Evolutionary conservation across 2,888 invertebrate genomes (phyloP).

Genomic region (Gastracanthus pulcherrimus): DNA sequence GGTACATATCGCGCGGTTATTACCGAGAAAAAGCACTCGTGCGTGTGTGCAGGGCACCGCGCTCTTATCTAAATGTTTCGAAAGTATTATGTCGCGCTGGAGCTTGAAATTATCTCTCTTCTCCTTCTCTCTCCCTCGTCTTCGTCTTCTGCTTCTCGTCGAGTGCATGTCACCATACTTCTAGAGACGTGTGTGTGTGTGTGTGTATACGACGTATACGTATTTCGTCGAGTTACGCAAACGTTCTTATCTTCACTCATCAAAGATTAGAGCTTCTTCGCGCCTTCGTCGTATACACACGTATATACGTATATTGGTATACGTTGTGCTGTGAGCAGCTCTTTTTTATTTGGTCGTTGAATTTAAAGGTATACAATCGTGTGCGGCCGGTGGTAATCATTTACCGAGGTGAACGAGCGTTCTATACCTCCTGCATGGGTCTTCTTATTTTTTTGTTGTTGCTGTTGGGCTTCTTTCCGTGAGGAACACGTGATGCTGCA

Average conservation of each 20-base stretch:
- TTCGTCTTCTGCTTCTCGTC: no score
- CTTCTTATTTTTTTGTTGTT: neutral
- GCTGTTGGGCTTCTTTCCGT: neutral
- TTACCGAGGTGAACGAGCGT: neutral
- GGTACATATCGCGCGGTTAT: no score
- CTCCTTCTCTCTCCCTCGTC: neutral
- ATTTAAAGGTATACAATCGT: neutral
- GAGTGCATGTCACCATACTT: neutral
- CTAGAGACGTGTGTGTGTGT: neutral
- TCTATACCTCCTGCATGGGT: neutral
- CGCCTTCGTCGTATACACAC: no score
- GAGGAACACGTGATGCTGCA: conserved; percentile 9
- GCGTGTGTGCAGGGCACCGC: neutral
- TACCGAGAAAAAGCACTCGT: no score
- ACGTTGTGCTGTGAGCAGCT: no score
- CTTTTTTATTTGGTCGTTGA: neutral
- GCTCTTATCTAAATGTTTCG: conserved; percentile 38
- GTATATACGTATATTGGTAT: no score
- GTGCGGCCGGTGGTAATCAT: neutral
- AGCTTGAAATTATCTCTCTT: conserved; percentile 35
- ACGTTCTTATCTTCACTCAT: conserved; percentile 44
- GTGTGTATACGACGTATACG: no score
- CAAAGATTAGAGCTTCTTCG: conserved; percentile 43
- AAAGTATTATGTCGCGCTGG: conserved; percentile 27
- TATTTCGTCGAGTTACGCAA: conserved; percentile 38